A percentile compares a stretch with the other conserved stretches of the same genome.
Evolutionary conservation across 2,888 invertebrate genomes (phyloP).

Genomic region (Salticus scenicus): DNA sequence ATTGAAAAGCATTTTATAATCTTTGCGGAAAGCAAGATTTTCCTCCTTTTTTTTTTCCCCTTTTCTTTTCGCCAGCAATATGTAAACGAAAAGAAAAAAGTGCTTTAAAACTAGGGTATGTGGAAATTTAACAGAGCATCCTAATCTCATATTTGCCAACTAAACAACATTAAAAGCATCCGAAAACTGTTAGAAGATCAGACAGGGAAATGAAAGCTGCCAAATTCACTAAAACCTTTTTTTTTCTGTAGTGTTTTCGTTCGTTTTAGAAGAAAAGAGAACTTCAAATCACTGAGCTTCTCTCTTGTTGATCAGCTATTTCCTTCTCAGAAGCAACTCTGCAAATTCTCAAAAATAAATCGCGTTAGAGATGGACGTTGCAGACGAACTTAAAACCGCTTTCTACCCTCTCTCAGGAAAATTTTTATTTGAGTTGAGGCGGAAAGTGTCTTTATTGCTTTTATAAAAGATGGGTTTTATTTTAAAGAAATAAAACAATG

Average conservation of each 20-base stretch:
- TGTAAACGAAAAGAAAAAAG: too few species aligned
- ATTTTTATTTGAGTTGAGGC: neutral
- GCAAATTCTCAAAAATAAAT: conserved; percentile 5
- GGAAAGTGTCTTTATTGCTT: conserved; percentile 2
- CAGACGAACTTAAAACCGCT: neutral
- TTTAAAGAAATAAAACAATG: neutral
- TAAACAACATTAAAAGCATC: neutral
- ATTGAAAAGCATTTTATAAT: too few species aligned
- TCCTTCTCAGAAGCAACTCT: neutral
- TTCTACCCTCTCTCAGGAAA: neutral
- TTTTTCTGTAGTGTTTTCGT: neutral
- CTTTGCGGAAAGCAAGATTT: too few species aligned
- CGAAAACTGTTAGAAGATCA: neutral
- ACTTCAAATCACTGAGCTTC: neutral
- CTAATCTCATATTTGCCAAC: neutral
- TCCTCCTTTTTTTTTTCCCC: too few species aligned
- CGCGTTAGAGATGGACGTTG: neutral
- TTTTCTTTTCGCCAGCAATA: too few species aligned
- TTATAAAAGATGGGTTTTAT: neutral
- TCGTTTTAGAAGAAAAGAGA: neutral
- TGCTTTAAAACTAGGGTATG: too few species aligned
- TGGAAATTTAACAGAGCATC: too few species aligned
- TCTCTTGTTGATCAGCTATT: conserved; percentile 2
- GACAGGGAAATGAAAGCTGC: neutral
- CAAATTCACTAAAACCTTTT: neutral